A percentile compares a stretch with the other conserved stretches of the same genome.
Conservation (phyloP, 2,888 invertebrate species). For the Leistus spinibarbis region DNA sequence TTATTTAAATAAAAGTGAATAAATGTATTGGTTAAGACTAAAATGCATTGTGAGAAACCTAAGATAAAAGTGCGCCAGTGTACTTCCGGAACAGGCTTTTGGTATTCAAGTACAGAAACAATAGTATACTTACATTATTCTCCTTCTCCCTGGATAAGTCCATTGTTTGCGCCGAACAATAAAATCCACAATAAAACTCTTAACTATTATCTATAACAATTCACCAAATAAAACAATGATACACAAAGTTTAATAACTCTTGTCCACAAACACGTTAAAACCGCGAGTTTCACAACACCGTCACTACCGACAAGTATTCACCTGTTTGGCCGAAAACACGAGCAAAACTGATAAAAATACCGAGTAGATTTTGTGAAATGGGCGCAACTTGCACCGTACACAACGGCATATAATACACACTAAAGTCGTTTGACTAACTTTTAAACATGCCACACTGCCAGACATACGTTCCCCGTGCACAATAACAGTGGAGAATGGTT, state of each 20-base stretch:
- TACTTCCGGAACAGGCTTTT: neutral
- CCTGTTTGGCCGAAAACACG: neutral
- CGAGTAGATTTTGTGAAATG: neutral
- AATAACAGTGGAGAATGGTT: constrained; percentile 8
- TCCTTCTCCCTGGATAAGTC: neutral
- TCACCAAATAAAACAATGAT: too few relatives aligned
- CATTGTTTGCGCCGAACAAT: neutral
- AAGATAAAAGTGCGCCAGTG: neutral
- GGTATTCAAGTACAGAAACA: neutral
- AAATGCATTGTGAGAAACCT: too few relatives aligned
- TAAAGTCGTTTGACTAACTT: constrained; percentile 17
- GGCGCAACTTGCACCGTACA: neutral
- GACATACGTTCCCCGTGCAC: constrained; percentile 17
- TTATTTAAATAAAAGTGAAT: neutral
- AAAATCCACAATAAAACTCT: neutral
- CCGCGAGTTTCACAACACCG: neutral
- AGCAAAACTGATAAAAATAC: neutral
- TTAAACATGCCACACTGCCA: neutral
- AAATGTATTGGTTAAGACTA: too few relatives aligned
- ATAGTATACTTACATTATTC: neutral
- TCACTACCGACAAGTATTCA: neutral
- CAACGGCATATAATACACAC: constrained; percentile 29
- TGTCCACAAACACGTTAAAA: too few relatives aligned
- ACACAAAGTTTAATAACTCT: neutral
- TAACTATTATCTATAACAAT: neutral